A percentile compares a stretch with the other conserved stretches of the same genome.
Evolutionary conservation across 2,888 invertebrate genomes (phyloP).

Genomic region (Papilio protenor): DNA sequence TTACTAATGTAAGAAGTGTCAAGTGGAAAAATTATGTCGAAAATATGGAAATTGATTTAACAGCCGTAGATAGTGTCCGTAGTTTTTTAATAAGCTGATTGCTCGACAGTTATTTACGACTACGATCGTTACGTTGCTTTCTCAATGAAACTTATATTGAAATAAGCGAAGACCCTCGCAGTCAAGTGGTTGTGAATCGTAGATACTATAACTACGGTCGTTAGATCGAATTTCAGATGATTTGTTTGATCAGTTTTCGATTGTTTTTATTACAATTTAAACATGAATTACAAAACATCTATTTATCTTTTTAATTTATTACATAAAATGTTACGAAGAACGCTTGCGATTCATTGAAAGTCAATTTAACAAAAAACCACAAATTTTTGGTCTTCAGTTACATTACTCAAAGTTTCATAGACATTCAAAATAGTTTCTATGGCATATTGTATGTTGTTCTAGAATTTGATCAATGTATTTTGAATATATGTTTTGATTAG

Average conservation of each 20-base stretch:
- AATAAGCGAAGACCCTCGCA: neutral
- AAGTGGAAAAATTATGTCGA: slow-evolving; percentile 34
- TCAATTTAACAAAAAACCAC: too few relatives aligned
- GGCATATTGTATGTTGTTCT: neutral
- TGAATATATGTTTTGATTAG: slow-evolving; percentile 31
- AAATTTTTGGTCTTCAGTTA: neutral
- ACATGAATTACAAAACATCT: too few relatives aligned
- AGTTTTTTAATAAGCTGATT: slow-evolving; percentile 39
- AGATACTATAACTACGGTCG: neutral
- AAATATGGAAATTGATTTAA: slow-evolving; percentile 42
- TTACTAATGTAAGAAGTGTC: slow-evolving; percentile 38
- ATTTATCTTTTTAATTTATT: neutral
- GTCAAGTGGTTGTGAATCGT: neutral
- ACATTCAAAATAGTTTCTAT: neutral
- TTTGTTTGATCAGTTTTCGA: too few relatives aligned
- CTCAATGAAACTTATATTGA: slow-evolving; percentile 9
- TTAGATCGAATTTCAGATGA: neutral
- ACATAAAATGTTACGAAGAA: too few relatives aligned
- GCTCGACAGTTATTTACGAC: slow-evolving; percentile 38
- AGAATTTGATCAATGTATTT: neutral
- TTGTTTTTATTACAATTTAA: too few relatives aligned
- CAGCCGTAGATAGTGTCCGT: slow-evolving; percentile 32
- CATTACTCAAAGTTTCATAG: neutral
- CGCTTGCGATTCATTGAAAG: too few relatives aligned
- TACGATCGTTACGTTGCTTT: slow-evolving; percentile 16